Evolutionary conservation across 2,888 invertebrate species (phyloP).

Genomic region (Cryptocheilus praepositus): DNA sequence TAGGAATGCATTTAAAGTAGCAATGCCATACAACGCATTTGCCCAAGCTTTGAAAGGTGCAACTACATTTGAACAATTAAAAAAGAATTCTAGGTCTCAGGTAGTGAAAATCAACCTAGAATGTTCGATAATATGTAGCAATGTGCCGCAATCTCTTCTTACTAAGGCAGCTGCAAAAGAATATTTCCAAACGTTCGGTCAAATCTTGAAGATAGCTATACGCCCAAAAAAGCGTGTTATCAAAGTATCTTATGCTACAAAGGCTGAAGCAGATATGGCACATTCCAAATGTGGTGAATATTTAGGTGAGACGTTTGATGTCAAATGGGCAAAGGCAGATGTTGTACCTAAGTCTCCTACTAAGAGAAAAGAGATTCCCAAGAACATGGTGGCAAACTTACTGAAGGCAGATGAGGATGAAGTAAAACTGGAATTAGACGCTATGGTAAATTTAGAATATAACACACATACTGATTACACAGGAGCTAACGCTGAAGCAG

Average conservation of each 20-base stretch:
- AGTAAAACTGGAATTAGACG: constrained; percentile 82
- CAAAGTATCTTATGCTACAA: constrained; percentile 82
- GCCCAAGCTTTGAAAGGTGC: constrained; percentile 54
- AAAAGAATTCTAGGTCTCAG: constrained; percentile 54
- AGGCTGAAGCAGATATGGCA: constrained; percentile 79
- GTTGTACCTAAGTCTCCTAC: constrained; percentile 63
- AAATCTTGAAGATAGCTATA: constrained; percentile 80
- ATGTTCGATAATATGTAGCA: constrained; percentile 75
- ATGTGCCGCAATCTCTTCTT: constrained; percentile 81
- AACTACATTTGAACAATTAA: constrained; percentile 48
- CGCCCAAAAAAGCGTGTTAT: constrained; percentile 81
- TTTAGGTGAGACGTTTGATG: constrained; percentile 80
- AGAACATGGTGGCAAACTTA: constrained; percentile 47
- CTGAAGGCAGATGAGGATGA: constrained; percentile 77
- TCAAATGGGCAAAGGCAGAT: constrained; percentile 77
- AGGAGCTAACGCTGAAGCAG: neutral
- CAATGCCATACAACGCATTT: constrained; percentile 40
- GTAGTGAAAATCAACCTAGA: constrained; percentile 45
- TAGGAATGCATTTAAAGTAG: constrained; percentile 47
- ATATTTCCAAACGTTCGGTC: constrained; percentile 85
- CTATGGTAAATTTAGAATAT: constrained; percentile 77
- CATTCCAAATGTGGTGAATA: constrained; percentile 79
- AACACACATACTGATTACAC: constrained; percentile 55
- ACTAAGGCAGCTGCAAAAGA: constrained; percentile 80
- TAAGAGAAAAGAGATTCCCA: constrained; percentile 58